phyloP scores from a whole-genome alignment of 92 coral and sea anemone genomes.

The Ricordea florida region DNA sequence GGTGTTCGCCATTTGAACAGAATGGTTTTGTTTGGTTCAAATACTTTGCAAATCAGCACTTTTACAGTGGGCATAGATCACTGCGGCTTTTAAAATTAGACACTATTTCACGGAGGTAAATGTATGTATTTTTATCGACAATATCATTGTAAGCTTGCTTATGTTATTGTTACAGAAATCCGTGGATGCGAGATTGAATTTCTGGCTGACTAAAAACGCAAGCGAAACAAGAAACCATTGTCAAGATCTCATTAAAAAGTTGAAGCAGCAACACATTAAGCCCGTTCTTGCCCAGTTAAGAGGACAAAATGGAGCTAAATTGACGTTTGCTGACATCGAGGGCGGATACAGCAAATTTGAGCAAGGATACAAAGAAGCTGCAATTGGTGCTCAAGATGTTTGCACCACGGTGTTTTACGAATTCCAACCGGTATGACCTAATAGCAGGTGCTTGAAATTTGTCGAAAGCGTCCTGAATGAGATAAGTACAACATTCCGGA shows the following conservation, averaged over 20 bases:
- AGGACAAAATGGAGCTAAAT: conserved; percentile 51
- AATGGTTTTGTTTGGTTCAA: too few species aligned
- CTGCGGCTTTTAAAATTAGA: background rate
- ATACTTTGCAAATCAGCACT: too few species aligned
- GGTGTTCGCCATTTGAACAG: too few species aligned
- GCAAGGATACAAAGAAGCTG: conserved; percentile 30
- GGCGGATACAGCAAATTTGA: conserved; percentile 56
- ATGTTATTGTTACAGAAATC: background rate
- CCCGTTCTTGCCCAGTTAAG: conserved; percentile 48
- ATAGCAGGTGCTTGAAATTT: too few species aligned
- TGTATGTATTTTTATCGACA: too few species aligned
- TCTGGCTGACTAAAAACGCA: conserved; percentile 35
- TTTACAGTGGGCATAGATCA: background rate
- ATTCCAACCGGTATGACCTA: conserved; percentile 76
- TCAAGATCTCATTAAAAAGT: conserved; percentile 17
- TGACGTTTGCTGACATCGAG: conserved; percentile 57
- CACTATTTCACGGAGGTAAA: background rate
- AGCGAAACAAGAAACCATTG: conserved; percentile 52
- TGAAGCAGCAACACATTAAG: conserved; percentile 46
- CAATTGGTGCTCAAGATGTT: conserved; percentile 69
- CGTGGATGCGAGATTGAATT: conserved; percentile 1
- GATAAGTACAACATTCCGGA: too few species aligned
- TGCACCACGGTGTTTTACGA: conserved; percentile 66
- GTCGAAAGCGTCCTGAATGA: too few species aligned
- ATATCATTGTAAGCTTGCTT: background rate